Percentiles rank a stretch among this genome's conserved stretches.
Evolutionary conservation across 2,113 vertebrate genomes (phyloP).

Genomic region (Notechis scutatus): DNA sequence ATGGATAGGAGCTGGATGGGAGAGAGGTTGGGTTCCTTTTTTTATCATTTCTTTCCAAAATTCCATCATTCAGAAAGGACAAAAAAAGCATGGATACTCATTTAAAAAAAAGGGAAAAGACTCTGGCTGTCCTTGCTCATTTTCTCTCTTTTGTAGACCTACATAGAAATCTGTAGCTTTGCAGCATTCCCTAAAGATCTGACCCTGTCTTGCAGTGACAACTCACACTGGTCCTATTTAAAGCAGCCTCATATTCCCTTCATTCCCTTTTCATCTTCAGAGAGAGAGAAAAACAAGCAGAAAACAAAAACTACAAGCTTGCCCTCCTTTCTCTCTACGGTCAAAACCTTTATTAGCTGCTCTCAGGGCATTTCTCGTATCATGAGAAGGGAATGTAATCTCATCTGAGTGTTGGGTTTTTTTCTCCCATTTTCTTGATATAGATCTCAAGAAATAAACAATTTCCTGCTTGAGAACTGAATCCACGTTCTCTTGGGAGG

Average conservation of each 20-base stretch:
- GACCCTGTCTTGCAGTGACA: slow-evolving; percentile 44
- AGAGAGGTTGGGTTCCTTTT: background rate
- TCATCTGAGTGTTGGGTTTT: slow-evolving; percentile 10
- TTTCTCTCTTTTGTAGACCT: background rate
- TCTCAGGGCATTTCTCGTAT: slow-evolving; percentile 13
- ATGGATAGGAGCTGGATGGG: background rate
- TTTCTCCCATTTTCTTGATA: slow-evolving; percentile 22
- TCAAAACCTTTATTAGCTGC: slow-evolving; percentile 4
- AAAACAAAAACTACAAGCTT: background rate
- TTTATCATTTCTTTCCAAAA: background rate
- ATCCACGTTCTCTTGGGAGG: background rate
- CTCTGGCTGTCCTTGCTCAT: background rate
- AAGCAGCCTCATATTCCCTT: slow-evolving; percentile 58
- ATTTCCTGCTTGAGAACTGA: background rate
- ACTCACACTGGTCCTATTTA: slow-evolving; percentile 49
- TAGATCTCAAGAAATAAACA: background rate
- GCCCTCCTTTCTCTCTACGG: background rate
- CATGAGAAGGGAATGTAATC: slow-evolving; percentile 29
- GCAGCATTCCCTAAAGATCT: slow-evolving; percentile 31
- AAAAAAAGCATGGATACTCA: background rate
- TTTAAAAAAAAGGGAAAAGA: background rate
- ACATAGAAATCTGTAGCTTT: no score
- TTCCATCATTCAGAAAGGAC: background rate
- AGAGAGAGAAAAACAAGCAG: slow-evolving; percentile 37
- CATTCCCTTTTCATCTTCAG: slow-evolving; percentile 49